phyloP scores from a whole-genome alignment of 2,113 vertebrate species.

The Cacatua alba region DNA sequence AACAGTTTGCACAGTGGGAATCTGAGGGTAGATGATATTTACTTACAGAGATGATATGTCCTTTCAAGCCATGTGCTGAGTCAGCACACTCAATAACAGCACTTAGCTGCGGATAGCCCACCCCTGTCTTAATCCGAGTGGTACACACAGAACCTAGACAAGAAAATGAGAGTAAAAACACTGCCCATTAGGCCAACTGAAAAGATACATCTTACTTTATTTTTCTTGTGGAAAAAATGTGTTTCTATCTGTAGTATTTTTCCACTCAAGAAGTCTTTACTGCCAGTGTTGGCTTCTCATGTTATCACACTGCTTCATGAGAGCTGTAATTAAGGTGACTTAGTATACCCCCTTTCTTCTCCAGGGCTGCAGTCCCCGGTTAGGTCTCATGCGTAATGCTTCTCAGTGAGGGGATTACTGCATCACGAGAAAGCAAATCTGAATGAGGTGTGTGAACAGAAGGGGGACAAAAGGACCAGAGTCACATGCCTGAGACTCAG shows the following conservation, averaged over 20 bases:
- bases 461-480: neutral
- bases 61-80: conserved; percentile 96
- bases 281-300: neutral
- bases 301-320: neutral
- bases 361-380: neutral
- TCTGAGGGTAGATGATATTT: neutral
- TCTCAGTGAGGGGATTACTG: neutral
- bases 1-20: neutral
- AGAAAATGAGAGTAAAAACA: neutral
- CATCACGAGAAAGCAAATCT: neutral
- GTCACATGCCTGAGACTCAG: neutral
- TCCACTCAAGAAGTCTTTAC: neutral
- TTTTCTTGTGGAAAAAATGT: neutral
- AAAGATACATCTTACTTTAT: neutral
- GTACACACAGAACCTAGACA: conserved; percentile 94
- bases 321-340: neutral
- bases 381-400: neutral
- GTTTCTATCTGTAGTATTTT: neutral
- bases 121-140: conserved; percentile 96
- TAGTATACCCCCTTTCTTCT: neutral
- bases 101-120: conserved; percentile 96
- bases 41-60: conserved; percentile 98
- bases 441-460: neutral
- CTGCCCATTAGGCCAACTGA: neutral
- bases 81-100: conserved; percentile 99